Base-by-base conservation (phyloP, 1,140 invertebrate species). In the Teleopsis dalmanni region DNA sequence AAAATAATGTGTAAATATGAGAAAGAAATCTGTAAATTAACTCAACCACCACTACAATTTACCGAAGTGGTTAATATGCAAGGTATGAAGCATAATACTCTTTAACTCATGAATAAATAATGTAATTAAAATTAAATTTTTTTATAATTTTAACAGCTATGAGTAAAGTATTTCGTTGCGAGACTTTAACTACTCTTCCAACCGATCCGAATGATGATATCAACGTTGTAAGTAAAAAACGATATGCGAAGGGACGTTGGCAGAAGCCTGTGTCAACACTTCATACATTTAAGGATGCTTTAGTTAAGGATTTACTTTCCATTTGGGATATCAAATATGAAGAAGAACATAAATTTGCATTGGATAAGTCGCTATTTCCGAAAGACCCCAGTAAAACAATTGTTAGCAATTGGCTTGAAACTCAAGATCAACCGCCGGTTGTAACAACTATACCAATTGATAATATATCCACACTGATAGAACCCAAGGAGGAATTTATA, bases 261-360 rank as follows among this genome's bases (percentile, higher is more conserved):
- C 51, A 49, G 8, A 53, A 53, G 41, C 23, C 47, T 1, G 34
- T 53, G 11, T 11, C 31, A 31, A 35, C 51, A 13, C 26, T 53
- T 35, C 31, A 48, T 45, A 22, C 41, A n/a, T 53, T 49, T 27
- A 53, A 53, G 22, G 51, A 53, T 45, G 51, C 43, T 19, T 35
- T 53, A 25, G 51, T 36, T 10, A 3, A 36, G 16, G 51, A 53
- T 29, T 18, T 53, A 23, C 35, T 53, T 10, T 49, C 51, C 3
- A 47, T 53, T 27, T 53, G 51, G 51, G 51, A 49, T 36, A 46
- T 53, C 31, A 36, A 48, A 9, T 33, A 35, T 5, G 47, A 53
- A 14, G 27, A 45, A 3, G 40, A 49, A 13, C 23, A 49, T 27
- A 41, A 51, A 35, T 21, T 22, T 16, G 16, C 27, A 22, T 18